These are phyloP conservation scores for Dendrophyllia cribrosa DNA, from an alignment of 64 coral and sea anemone species.

Conservation along the genomic window DNA sequence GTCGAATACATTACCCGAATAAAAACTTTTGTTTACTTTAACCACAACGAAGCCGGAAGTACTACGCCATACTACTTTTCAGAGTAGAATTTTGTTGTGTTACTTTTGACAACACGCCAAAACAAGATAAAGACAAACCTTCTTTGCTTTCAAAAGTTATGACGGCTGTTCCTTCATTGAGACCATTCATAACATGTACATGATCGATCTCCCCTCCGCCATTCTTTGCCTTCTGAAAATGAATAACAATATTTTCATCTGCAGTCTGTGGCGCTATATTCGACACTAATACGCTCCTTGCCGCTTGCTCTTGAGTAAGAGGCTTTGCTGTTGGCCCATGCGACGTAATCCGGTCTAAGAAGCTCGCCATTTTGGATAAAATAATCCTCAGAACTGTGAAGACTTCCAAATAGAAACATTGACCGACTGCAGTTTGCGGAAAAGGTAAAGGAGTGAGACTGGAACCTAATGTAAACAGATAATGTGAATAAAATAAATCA, in stretches of 20 bases:
- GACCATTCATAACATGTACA: conserved; percentile 1
- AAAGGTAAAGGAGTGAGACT: background rate
- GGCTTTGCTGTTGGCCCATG: background rate
- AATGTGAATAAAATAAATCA: too few relatives aligned
- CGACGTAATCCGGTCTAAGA: background rate
- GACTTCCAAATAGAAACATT: background rate
- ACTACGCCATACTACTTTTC: background rate
- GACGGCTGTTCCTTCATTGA: conserved; percentile 34
- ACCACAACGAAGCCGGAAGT: too few relatives aligned
- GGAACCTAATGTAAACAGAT: background rate
- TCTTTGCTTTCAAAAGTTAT: conserved; percentile 58
- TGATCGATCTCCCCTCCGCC: conserved; percentile 72
- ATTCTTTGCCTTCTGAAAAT: conserved; percentile 69
- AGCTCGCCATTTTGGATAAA: background rate
- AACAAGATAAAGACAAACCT: conserved; percentile 26
- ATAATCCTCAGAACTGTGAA: background rate
- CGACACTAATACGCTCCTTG: conserved; percentile 50
- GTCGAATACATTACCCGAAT: too few relatives aligned
- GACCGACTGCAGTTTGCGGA: too few relatives aligned
- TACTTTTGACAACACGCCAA: too few relatives aligned
- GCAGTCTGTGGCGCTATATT: conserved; percentile 18
- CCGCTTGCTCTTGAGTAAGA: conserved; percentile 17
- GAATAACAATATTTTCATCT: conserved; percentile 18
- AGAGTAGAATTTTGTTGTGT: too few relatives aligned
- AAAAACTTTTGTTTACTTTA: too few relatives aligned